Conservation (phyloP, 2,113 vertebrate species). For the Notothenia rossii region DNA sequence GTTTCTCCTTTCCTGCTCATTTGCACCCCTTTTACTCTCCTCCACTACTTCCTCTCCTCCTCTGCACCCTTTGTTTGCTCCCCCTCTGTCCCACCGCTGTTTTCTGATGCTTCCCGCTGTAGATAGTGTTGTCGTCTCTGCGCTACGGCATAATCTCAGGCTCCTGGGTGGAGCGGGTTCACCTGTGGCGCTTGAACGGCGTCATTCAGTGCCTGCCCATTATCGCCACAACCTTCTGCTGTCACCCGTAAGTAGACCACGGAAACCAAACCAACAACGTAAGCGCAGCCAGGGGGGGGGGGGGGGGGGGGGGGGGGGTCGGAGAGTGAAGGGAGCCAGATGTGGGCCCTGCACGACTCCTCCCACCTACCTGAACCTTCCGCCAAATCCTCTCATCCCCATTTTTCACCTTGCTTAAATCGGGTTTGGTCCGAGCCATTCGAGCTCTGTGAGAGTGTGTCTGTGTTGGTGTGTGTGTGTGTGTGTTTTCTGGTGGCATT, state of each 20-base stretch:
- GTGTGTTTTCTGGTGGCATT: constrained; percentile 64
- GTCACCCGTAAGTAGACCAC: constrained; percentile 88
- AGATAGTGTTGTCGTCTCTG: constrained; percentile 84
- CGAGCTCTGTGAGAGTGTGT: constrained; percentile 38
- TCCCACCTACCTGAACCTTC: constrained; percentile 24
- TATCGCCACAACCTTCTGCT: constrained; percentile 90
- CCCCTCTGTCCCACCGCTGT: constrained; percentile 50
- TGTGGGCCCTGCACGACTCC: constrained; percentile 16
- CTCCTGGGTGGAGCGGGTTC: constrained; percentile 82
- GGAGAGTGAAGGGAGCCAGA: constrained; percentile 43
- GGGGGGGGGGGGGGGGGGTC: constrained; percentile 31
- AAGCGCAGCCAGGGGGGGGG: constrained; percentile 20
- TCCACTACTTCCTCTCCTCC: constrained; percentile 26
- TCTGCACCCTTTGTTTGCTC: constrained; percentile 35
- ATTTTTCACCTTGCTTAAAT: constrained; percentile 47
- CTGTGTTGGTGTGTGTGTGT: constrained; percentile 29
- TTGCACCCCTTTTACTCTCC: constrained; percentile 35
- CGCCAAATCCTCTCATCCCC: constrained; percentile 32
- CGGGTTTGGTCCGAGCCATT: constrained; percentile 51
- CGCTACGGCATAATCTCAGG: constrained; percentile 84
- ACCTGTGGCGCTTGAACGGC: constrained; percentile 85
- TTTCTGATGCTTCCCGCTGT: constrained; percentile 68
- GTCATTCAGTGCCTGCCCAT: constrained; percentile 88
- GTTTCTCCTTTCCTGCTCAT: constrained; percentile 37
- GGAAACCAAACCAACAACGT: constrained; percentile 39